Base-by-base conservation (phyloP, 1,140 invertebrate species). In the Habropoda laboriosa region DNA sequence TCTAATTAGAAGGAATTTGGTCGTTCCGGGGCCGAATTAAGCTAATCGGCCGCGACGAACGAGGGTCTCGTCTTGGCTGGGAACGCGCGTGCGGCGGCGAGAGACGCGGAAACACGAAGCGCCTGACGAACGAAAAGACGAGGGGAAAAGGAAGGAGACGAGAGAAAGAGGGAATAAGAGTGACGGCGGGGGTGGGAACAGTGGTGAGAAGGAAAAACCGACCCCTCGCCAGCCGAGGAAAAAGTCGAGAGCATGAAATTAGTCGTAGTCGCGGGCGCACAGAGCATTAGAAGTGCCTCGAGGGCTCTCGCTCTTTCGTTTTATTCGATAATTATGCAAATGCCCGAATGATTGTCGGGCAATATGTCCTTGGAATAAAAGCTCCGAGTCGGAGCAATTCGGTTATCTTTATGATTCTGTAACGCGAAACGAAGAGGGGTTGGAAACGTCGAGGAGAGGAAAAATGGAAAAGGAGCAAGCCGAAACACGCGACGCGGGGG, bases 261-360 rank as follows among this genome's bases (percentile, higher is more conserved):
- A 90, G 89, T 85, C 66, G 87, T 90, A 88, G 80, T 84, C 79
- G 82, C 79, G 74, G n/a, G n/a, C n/a, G 74, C 32, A 38, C 40
- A 30, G 68, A 73, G 61, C 79, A 71, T 85, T 85, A 77, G 74
- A 78, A 72, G 30, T 45, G 63, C 64, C 74, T n/a, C 53, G 38
- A 38, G 79, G 74, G 58, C 79, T 47, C 80, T 49, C 61, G 45
- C 80, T 82, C 27, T 82, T 53, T 45, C 70, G 80, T 91, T 93
- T 92, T 92, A 93, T 92, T 93, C 86, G 91, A 92, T 93, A 93
- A 93, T 93, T 92, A 93, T 93, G 92, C 87, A 93, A 93, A 93
- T 93, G 89, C 82, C 38, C 64, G 83, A 92, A 93, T 92, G 92
- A 93, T 93, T 92, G 91, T 92, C 90, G 90, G 87, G 88, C 91